Evolutionary conservation across 2,888 invertebrate genomes (phyloP).

Genomic region (Eulithis testata): DNA sequence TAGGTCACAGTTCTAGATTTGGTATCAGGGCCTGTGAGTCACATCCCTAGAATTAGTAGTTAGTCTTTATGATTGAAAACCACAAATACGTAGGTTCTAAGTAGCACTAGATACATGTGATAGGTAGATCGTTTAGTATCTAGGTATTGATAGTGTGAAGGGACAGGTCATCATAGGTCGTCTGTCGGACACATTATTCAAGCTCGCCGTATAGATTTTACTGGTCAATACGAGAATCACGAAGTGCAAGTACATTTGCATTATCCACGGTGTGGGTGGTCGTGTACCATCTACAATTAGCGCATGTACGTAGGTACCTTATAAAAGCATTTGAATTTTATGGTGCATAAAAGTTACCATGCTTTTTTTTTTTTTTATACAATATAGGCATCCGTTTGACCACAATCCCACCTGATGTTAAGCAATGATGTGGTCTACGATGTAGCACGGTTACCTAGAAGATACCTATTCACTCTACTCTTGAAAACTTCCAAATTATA

Average conservation of each 20-base stretch:
- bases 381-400: no score
- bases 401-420: no score
- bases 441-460: no score
- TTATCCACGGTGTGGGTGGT: slow-evolving; percentile 63
- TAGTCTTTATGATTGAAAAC: slow-evolving; percentile 14
- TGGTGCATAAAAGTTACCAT: neutral
- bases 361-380: no score
- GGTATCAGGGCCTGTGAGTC: slow-evolving; percentile 6
- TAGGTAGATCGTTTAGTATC: neutral
- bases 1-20: slow-evolving; percentile 5
- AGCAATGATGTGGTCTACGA: no score
- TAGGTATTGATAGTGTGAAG: slow-evolving; percentile 34
- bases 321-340: slow-evolving; percentile 4
- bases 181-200: slow-evolving; percentile 46
- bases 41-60: neutral
- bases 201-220: slow-evolving; percentile 42
- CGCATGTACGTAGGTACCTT: slow-evolving; percentile 9
- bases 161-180: slow-evolving; percentile 44
- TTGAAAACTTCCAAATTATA: no score
- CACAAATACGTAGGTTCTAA: slow-evolving; percentile 2
- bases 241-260: slow-evolving; percentile 46
- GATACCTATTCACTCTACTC: no score
- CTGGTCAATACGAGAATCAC: slow-evolving; percentile 53
- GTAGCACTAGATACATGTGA: neutral
- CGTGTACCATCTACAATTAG: slow-evolving; percentile 46